Evolutionary conservation across 2,797 vertebrate genomes (phyloP), one percentile per base, ranked within the genome.

Genomic region (Platalea minor): DNA sequence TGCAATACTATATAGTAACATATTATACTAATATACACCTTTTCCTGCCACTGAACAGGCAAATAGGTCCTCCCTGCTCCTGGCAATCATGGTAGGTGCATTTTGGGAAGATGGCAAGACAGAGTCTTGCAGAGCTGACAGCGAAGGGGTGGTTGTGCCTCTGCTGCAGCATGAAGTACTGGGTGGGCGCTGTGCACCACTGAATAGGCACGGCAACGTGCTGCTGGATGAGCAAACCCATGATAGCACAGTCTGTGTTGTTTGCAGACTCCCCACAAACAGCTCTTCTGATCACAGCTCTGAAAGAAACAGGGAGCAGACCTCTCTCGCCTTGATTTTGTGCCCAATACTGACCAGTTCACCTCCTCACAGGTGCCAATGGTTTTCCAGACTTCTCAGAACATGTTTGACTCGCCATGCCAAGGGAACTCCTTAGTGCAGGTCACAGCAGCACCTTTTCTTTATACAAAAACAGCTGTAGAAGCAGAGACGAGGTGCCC

Each of bases 321-420:
- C 20, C 5, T 69, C 37, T 31, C 10, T 12, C 1, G 1, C 43
- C 54, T 68, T 50, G 46, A 84, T 43, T 70, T 18, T 79, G 35
- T 33, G 56, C 24, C 64, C 43, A 67, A 0, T n/a, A 59, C 21
- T 10, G 6, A 69, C 33, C 37, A 56, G 41, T 68, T 83, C 25
- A 48, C 24, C 41, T 57, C n/a, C 33, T 74, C 3, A 1, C 3
- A 45, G 53, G 5, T 80, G 31, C 7, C 56, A 64, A 0, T 12
- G 31, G 17, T 48, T 67, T 80, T 67, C 53, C n/a, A 48, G 35
- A 53, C 48, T 74, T 82, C 45, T 48, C 53, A 89, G 50, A 64
- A 46, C 1, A 43, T 0, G 1, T 57, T 6, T n/a, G 50, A 77
- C 39, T 59, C 25, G 26, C 37, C 2, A 2, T 24, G 19, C 29